Evolutionary conservation across 2,888 invertebrate species (phyloP).

Genomic region (Hemithea aestivaria): DNA sequence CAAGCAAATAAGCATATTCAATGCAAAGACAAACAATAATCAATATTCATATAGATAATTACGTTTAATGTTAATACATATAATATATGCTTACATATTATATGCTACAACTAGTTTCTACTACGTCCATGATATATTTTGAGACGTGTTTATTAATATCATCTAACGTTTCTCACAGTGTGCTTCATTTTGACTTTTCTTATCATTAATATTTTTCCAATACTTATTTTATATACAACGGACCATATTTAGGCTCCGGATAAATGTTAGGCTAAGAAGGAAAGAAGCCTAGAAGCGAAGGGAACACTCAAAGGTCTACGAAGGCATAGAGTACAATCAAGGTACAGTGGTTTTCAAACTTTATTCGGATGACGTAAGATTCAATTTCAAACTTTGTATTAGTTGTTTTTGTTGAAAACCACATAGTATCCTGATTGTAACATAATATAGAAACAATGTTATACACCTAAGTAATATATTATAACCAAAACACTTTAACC

Average conservation of each 20-base stretch:
- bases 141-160: slow-evolving; percentile 65
- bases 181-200: slow-evolving; percentile 77
- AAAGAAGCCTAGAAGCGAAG: slow-evolving; percentile 62
- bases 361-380: neutral
- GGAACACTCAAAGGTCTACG: slow-evolving; percentile 46
- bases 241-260: slow-evolving; percentile 25
- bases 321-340: slow-evolving; percentile 36
- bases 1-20: slow-evolving; percentile 54
- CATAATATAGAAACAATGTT: slow-evolving; percentile 35
- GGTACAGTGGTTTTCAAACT: slow-evolving; percentile 37
- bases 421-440: neutral
- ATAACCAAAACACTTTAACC: slow-evolving; percentile 69
- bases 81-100: slow-evolving; percentile 25
- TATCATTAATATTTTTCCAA: slow-evolving; percentile 65
- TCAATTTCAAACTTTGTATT: neutral
- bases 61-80: slow-evolving; percentile 8
- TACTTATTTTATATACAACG: slow-evolving; percentile 57
- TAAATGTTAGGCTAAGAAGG: slow-evolving; percentile 47
- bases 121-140: slow-evolving; percentile 72
- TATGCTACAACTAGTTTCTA: slow-evolving; percentile 64
- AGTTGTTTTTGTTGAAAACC: neutral
- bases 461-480: slow-evolving; percentile 36
- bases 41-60: slow-evolving; percentile 9
- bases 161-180: slow-evolving; percentile 77
- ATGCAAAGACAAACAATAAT: slow-evolving; percentile 46